Evolutionary conservation across 2,888 invertebrate species (phyloP).

Genomic region (Trichopria drosophilae): DNA sequence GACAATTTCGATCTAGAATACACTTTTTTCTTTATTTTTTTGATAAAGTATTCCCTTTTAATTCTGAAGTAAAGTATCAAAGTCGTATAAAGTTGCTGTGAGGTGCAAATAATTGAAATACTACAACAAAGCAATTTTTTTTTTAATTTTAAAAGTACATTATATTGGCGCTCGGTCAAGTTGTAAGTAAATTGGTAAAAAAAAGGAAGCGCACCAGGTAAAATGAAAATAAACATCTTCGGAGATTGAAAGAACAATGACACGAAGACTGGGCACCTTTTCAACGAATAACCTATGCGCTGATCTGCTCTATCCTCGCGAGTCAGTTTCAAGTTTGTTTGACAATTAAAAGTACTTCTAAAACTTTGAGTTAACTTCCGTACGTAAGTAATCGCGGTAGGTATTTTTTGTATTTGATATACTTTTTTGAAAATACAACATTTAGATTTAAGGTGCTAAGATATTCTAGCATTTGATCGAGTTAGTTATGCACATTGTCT

Average conservation of each 20-base stretch:
- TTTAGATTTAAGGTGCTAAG: constrained; percentile 49
- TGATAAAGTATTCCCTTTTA: too few species aligned
- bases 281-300: constrained; percentile 55
- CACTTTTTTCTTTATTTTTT: too few species aligned
- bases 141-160: too few species aligned
- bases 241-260: constrained; percentile 49
- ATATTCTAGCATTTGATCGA: constrained; percentile 38
- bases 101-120: too few species aligned
- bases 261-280: constrained; percentile 57
- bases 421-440: constrained; percentile 50
- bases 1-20: constrained; percentile 56
- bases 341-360: constrained; percentile 56
- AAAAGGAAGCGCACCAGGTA: constrained; percentile 56
- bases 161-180: constrained; percentile 55
- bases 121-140: too few species aligned
- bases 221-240: constrained; percentile 53
- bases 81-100: too few species aligned
- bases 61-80: too few species aligned
- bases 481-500: constrained; percentile 5
- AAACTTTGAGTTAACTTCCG: constrained; percentile 59
- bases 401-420: constrained; percentile 62
- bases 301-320: constrained; percentile 56
- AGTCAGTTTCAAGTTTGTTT: constrained; percentile 57
- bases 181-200: constrained; percentile 49
- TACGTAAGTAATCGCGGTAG: constrained; percentile 67